These are phyloP conservation scores for Ariopsis seemanni DNA, from an alignment of 2,113 vertebrate genomes.

Conservation along the genomic window DNA sequence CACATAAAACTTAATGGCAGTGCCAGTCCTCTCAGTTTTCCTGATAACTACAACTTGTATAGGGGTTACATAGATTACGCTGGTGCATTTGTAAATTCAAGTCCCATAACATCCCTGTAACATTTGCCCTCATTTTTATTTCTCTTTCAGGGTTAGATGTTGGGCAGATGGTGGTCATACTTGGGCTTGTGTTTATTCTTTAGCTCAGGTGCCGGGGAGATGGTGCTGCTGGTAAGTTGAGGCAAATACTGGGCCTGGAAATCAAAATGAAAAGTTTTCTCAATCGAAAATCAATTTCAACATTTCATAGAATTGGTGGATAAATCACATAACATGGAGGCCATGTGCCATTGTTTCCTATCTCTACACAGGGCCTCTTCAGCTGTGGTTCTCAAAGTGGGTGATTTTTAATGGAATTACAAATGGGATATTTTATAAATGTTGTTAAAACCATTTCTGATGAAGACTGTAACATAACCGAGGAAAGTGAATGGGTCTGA, in stretches of 20 bases:
- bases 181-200: slow-evolving; percentile 77
- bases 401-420: background rate
- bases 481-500: background rate
- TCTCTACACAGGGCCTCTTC: background rate
- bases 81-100: background rate
- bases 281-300: background rate
- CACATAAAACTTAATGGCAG: background rate
- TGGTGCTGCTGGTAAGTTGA: slow-evolving; percentile 74
- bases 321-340: background rate
- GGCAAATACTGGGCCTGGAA: slow-evolving; percentile 75
- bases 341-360: background rate
- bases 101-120: background rate
- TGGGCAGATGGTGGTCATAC: slow-evolving; percentile 75
- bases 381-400: background rate
- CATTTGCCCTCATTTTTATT: background rate
- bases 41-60: background rate
- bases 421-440: background rate
- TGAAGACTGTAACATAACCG: background rate
- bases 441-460: background rate
- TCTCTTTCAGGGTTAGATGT: slow-evolving; percentile 65
- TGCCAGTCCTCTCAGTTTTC: background rate
- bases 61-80: background rate
- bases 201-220: slow-evolving; percentile 74
- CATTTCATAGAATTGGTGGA: background rate
- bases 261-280: background rate